phyloP scores from a whole-genome alignment of 2,797 vertebrate species.

The Netta rufina region DNA sequence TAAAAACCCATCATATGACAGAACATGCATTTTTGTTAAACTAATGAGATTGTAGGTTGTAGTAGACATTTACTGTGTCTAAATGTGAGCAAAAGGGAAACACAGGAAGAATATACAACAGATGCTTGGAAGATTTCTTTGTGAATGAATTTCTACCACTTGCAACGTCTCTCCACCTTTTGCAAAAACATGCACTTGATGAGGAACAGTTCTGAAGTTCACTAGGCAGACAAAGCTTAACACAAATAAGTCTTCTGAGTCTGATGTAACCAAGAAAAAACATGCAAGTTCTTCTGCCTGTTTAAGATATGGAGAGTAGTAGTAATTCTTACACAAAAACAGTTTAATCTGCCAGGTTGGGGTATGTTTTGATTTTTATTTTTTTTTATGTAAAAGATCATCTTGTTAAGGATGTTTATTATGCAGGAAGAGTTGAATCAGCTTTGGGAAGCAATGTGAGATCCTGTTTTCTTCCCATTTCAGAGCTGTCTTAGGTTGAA shows the following conservation, averaged over 20 bases:
- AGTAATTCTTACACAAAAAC: not conserved
- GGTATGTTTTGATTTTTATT: not conserved
- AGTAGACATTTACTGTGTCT: not conserved
- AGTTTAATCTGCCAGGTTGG: not conserved
- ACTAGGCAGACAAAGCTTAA: not conserved
- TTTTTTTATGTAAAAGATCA: not conserved
- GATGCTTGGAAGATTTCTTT: not conserved
- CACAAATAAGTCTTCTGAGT: not conserved
- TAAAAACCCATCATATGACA: slow-evolving; percentile 47
- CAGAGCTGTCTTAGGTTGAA: not conserved
- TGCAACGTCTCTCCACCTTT: not conserved
- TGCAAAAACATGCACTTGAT: not conserved
- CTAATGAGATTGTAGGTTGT: slow-evolving; percentile 55
- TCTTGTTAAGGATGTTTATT: not conserved
- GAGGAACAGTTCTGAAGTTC: not conserved
- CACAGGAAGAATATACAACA: not conserved
- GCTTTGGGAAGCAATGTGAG: not conserved
- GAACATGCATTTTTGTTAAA: slow-evolving; percentile 53
- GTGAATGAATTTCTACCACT: not conserved
- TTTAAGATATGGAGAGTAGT: not conserved
- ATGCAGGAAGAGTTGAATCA: not conserved
- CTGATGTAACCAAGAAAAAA: not conserved
- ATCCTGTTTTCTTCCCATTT: not conserved
- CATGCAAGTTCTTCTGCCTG: not conserved
- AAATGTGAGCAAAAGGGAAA: not conserved